A percentile compares a stretch with the other conserved stretches of the same genome.
Conservation (phyloP, 2,888 invertebrate genomes). For the Lithophane semibrunnea region DNA sequence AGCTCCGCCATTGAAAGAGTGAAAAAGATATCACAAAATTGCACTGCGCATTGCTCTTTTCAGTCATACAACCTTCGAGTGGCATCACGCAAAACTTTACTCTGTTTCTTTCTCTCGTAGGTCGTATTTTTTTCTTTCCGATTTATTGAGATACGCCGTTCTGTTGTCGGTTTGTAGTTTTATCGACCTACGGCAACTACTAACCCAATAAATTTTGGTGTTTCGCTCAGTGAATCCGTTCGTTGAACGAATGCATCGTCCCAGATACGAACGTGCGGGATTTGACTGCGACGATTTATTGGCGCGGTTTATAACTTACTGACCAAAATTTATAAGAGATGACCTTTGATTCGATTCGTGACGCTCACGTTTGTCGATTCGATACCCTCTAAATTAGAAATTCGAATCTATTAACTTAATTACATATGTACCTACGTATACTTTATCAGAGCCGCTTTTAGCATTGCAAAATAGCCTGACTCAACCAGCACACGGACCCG, state of each 20-base stretch:
- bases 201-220: constrained; percentile 91
- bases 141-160: constrained; percentile 85
- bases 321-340: constrained; percentile 64
- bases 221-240: constrained; percentile 90
- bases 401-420: constrained; percentile 52
- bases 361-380: constrained; percentile 28
- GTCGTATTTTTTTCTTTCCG: constrained; percentile 83
- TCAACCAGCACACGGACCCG: constrained; percentile 64
- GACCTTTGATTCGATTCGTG: constrained; percentile 40
- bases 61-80: constrained; percentile 85
- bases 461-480: constrained; percentile 64
- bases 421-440: constrained; percentile 43
- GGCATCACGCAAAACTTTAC: constrained; percentile 82
- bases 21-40: constrained; percentile 90
- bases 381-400: constrained; percentile 47
- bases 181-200: constrained; percentile 91
- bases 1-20: constrained; percentile 86
- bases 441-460: constrained; percentile 61
- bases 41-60: constrained; percentile 90
- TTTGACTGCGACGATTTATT: constrained; percentile 83
- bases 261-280: constrained; percentile 87
- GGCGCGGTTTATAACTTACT: constrained; percentile 72
- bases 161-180: constrained; percentile 82
- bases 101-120: constrained; percentile 81
- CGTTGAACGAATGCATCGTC: constrained; percentile 89